Conservation (phyloP, 2,113 vertebrate genomes). For the Onychorhynchus coronatus region DNA sequence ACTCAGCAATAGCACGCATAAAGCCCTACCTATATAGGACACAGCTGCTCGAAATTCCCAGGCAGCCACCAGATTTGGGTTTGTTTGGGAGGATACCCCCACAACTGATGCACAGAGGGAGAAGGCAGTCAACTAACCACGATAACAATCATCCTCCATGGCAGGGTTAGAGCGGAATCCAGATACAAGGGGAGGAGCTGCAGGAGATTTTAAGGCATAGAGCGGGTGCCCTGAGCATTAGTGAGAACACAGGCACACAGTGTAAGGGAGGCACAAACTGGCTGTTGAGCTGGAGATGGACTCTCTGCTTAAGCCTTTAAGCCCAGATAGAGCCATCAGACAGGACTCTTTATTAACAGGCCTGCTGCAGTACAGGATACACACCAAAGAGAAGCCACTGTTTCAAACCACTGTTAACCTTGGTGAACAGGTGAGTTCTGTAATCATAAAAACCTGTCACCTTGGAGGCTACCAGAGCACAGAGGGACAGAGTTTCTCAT, state of each 20-base stretch:
- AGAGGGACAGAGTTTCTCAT: background rate
- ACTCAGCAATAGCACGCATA: background rate
- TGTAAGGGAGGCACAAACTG: background rate
- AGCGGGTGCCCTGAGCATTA: background rate
- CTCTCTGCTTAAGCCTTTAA: background rate
- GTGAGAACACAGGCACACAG: background rate
- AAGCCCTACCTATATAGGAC: background rate
- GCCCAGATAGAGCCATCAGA: background rate
- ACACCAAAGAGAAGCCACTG: background rate
- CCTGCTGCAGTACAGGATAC: background rate
- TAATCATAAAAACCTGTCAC: background rate
- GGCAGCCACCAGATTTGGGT: background rate
- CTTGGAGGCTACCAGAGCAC: background rate
- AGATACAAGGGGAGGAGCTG: background rate
- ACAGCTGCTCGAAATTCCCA: conserved; percentile 15
- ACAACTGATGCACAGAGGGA: conserved; percentile 34
- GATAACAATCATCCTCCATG: background rate
- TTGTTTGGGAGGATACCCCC: background rate
- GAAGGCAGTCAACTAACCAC: conserved; percentile 8
- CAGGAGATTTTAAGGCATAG: background rate
- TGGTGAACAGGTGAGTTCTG: background rate
- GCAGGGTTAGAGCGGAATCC: background rate
- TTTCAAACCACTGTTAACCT: background rate
- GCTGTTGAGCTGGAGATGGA: background rate
- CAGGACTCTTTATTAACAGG: background rate